These are phyloP conservation scores for Argynnis bischoffii DNA, from an alignment of 2,888 invertebrate species.

Conservation along the genomic window DNA sequence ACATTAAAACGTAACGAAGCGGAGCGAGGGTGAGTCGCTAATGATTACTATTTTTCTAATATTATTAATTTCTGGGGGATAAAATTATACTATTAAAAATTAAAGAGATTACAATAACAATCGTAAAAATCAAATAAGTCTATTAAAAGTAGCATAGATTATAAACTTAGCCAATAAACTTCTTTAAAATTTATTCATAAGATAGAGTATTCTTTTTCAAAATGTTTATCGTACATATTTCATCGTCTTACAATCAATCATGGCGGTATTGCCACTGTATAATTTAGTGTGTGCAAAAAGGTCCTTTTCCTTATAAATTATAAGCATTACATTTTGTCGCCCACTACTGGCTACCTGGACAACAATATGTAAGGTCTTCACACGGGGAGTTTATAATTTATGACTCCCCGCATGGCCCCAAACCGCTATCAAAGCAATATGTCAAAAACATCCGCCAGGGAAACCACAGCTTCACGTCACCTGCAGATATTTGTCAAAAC, in stretches of 20 bases:
- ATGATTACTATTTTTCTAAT: too few relatives aligned
- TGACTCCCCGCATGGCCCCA: conserved; percentile 57
- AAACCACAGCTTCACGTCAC: conserved; percentile 70
- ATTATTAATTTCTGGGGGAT: too few relatives aligned
- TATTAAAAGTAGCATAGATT: background rate
- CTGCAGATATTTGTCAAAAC: conserved; percentile 81
- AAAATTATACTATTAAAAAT: too few relatives aligned
- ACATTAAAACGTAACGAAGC: too few relatives aligned
- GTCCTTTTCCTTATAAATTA: conserved; percentile 17
- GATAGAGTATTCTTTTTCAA: background rate
- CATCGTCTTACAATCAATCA: conserved; percentile 7
- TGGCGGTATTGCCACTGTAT: conserved; percentile 13
- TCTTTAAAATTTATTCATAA: background rate
- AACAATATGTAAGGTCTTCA: conserved; percentile 34
- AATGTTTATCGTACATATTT: background rate
- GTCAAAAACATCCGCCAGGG: conserved; percentile 75
- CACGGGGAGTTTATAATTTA: conserved; percentile 60
- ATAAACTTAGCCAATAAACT: background rate
- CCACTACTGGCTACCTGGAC: conserved; percentile 32
- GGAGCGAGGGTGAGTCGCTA: too few relatives aligned
- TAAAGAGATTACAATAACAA: too few relatives aligned
- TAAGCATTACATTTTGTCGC: conserved; percentile 32
- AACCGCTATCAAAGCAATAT: conserved; percentile 76
- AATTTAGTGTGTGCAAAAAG: conserved; percentile 14
- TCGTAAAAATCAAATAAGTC: too few relatives aligned